Conservation (phyloP, 2,113 vertebrate species). For the Empidonax alnorum region DNA sequence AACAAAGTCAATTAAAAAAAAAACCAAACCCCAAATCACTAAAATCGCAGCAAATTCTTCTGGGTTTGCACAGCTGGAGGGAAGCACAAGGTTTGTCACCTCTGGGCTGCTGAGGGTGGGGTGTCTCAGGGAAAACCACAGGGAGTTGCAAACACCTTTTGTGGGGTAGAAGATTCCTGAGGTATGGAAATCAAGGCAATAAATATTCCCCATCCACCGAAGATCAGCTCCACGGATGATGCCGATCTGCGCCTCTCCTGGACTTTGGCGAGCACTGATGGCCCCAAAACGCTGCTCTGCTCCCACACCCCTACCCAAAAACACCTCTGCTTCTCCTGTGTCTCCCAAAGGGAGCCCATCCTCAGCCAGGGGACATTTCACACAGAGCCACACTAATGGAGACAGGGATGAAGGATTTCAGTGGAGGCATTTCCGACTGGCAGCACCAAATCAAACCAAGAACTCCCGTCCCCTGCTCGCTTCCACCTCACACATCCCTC, state of each 20-base stretch:
- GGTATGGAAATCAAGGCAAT: not conserved
- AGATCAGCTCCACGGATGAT: fast-evolving
- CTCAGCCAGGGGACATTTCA: not conserved
- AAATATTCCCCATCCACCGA: not conserved
- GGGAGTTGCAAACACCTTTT: not conserved
- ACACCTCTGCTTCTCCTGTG: not conserved
- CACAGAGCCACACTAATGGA: fast-evolving
- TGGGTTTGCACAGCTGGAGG: not conserved
- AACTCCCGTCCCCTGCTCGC: not conserved
- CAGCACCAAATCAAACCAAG: not conserved
- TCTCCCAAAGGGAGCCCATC: not conserved
- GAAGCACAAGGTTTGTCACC: not conserved
- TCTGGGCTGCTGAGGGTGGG: not conserved
- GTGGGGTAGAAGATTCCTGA: too few relatives aligned
- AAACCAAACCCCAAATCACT: too few relatives aligned
- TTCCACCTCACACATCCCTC: not conserved
- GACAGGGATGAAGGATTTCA: not conserved
- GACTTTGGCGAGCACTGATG: fast-evolving
- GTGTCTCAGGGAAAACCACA: not conserved
- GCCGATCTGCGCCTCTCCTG: fast-evolving
- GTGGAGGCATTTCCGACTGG: not conserved
- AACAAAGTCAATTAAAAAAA: not conserved
- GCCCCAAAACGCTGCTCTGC: not conserved
- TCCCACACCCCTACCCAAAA: not conserved
- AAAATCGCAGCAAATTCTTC: not conserved